These are phyloP conservation scores for Ceratosolen fusciceps DNA, from an alignment of 1,140 invertebrate species.

Conservation along the genomic window DNA sequence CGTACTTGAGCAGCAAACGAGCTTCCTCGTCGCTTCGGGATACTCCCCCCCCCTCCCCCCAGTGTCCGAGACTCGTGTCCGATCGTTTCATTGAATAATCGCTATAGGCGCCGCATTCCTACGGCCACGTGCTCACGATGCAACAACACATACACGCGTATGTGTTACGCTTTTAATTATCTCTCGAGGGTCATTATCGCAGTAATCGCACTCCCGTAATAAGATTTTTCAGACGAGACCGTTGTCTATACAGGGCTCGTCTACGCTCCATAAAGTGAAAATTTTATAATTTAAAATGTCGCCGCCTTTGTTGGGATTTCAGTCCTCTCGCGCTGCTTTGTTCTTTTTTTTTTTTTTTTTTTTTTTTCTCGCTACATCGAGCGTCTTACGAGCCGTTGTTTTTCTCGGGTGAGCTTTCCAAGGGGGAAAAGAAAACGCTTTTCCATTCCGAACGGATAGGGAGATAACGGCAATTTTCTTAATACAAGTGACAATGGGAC, in stretches of 20 bases:
- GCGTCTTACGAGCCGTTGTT: conserved; percentile 28
- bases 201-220: no score
- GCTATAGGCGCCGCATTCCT: conserved; percentile 22
- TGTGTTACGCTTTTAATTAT: conserved; percentile 34
- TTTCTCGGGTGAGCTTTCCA: not conserved
- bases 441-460: conserved; percentile 10
- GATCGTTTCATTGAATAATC: conserved; percentile 35
- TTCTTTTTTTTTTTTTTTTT: no score
- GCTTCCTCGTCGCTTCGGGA: not conserved
- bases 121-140: conserved; percentile 32
- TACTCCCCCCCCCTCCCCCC: conserved; percentile 10
- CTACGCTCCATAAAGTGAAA: not conserved
- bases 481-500: conserved; percentile 42
- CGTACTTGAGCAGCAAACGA: conserved; percentile 29
- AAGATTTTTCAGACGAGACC: not conserved
- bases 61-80: no score
- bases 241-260: not conserved
- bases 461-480: conserved; percentile 21
- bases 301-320: conserved; percentile 19
- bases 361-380: conserved; percentile 23
- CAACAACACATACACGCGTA: no score
- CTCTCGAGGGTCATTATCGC: no score
- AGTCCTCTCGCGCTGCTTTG: not conserved
- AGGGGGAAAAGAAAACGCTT: conserved; percentile 24
- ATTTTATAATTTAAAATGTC: not conserved